Evolutionary conservation across 2,113 vertebrate species (phyloP), one percentile per base, ranked within the genome.

Genomic region (Sceloporus undulatus): DNA sequence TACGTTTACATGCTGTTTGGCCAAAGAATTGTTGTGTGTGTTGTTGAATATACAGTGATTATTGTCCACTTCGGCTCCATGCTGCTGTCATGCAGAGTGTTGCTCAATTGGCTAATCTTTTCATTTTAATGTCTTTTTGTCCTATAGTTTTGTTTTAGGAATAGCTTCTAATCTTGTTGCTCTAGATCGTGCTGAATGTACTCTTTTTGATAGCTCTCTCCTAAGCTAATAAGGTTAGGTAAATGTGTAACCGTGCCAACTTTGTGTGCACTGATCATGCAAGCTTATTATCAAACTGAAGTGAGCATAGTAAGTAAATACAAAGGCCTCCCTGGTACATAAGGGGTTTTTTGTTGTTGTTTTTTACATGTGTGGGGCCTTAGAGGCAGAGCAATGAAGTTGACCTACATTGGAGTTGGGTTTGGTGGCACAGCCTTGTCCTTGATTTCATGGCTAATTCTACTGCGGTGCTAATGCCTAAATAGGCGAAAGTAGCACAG

Each of bases 1-100:
- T 95, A 90, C 84, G 92, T 94, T 90, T 93, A 77, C 89, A 91
- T 87, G 93, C 92, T 92, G 88, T 90, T 79, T 94, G 89, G 91
- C 82, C 88, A 91, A 88, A 90, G 85, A 94, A 94, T 86, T 94
- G 80, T 82, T 89, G 59, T 87, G 80, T 90, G 92, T 92, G 90
- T 92, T 93, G 79, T 88, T 91, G 90, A 88, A 87, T 91, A 73
- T 90, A 87, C n/a, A 89, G 80, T 85, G 82, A 91, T 77, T 85
- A 85, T 77, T 90, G 90, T 83, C 89, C 71, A n/a, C 84, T 93
- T 86, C 5, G 74, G 23, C 42, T 52, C 38, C 38, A 27, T 88
- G 23, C 88, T 91, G 21, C 38, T 38, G 54, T 18, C 4, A 48
- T 38, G 4, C 40, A 70, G 48, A 86, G 79, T 27, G 16, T 66